Conservation (phyloP, 2,888 invertebrate genomes). For the Hemaris fuciformis region DNA sequence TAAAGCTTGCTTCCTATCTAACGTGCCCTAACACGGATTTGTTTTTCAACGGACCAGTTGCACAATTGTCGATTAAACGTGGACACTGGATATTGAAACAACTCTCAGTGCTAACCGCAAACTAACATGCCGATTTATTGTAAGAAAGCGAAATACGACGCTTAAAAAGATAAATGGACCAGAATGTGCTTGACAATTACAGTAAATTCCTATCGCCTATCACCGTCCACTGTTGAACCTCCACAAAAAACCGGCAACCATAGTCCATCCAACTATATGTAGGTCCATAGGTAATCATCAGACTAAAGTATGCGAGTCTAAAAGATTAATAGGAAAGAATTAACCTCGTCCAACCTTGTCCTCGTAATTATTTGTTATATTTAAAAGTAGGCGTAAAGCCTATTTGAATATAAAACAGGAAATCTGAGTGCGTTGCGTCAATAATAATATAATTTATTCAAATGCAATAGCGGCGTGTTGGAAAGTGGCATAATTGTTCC, state of each 20-base stretch:
- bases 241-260: no score
- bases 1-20: slow-evolving; percentile 23
- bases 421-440: background rate
- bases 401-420: background rate
- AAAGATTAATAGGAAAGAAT: no score
- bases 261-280: no score
- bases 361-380: background rate
- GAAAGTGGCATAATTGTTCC: background rate
- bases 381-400: background rate
- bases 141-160: background rate
- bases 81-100: slow-evolving; percentile 31
- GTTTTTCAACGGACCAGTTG: slow-evolving; percentile 19
- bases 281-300: no score
- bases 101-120: slow-evolving; percentile 9
- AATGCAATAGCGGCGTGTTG: background rate
- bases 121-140: slow-evolving; percentile 4
- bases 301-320: no score
- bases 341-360: background rate
- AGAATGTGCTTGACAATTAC: background rate
- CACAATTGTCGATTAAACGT: slow-evolving; percentile 42
- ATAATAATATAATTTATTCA: background rate
- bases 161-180: background rate
- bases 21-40: slow-evolving; percentile 31
- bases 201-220: background rate
- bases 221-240: no score